These are phyloP conservation scores for Mongoloraphidia duomilia DNA, from an alignment of 2,888 invertebrate species.

Conservation along the genomic window DNA sequence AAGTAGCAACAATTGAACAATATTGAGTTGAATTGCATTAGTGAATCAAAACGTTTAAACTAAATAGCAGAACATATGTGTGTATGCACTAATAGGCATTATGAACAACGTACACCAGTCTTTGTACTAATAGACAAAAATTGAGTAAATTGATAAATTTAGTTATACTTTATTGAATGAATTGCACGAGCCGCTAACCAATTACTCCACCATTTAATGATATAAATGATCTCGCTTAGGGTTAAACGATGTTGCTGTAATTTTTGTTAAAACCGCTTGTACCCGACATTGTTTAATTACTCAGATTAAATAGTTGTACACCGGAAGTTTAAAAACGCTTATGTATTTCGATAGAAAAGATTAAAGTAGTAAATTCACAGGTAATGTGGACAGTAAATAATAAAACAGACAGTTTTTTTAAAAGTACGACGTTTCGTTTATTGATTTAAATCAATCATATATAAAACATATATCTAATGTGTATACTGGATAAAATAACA, in stretches of 20 bases:
- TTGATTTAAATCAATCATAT: too few relatives aligned
- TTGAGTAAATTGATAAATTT: constrained; percentile 37
- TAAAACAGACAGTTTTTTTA: too few relatives aligned
- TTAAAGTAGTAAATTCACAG: too few relatives aligned
- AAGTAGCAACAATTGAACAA: constrained; percentile 34
- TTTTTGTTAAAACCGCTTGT: too few relatives aligned
- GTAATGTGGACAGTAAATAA: too few relatives aligned
- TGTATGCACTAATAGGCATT: constrained; percentile 34
- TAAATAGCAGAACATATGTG: constrained; percentile 23
- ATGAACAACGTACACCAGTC: constrained; percentile 14
- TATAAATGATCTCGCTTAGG: not conserved
- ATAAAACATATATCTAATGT: too few relatives aligned
- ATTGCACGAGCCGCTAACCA: constrained; percentile 1
- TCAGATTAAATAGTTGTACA: too few relatives aligned
- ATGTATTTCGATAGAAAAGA: too few relatives aligned
- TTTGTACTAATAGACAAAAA: constrained; percentile 32
- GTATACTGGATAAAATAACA: too few relatives aligned
- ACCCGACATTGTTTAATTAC: too few relatives aligned
- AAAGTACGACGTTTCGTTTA: too few relatives aligned
- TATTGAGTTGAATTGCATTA: constrained; percentile 35
- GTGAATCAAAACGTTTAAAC: constrained; percentile 34
- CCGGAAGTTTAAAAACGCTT: too few relatives aligned
- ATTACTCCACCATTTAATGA: not conserved
- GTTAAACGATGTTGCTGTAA: not conserved
- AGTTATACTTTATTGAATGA: constrained; percentile 19